Evolutionary conservation across 2,113 vertebrate species (phyloP), one percentile per base, ranked within the genome.

Genomic region (Nothobranchius kuhntae): DNA sequence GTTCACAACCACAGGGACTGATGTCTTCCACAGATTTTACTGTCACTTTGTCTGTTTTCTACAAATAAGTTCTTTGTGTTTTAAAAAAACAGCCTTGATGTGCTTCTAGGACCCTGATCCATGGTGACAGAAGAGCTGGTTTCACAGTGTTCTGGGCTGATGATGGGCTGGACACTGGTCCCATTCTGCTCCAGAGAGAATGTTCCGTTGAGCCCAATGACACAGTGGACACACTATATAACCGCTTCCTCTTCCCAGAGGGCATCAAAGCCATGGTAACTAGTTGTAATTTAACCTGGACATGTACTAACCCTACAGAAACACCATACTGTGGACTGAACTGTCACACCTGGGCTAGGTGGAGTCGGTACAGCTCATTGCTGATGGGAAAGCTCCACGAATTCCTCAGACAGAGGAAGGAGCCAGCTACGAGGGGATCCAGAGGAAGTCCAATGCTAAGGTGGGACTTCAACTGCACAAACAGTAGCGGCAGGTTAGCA

Each of bases 121-220:
- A 96, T 21, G 97, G 98, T 14, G 98, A 99, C 77, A 94, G 95
- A 83, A 95, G 94, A 79, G 96, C 95, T 15, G 98, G 98, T 10
- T 96, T 99, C 90, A 93, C 95, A 7, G 82, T 99, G 78, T 99
- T 99, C 91, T 99, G 98, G 98, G 98, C 96, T 12, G 98, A 99
- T 56, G 95, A 96, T 14, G 97, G 98, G 6, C 92, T 99, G 85
- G 98, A 99, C 82, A 99, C 98, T 0, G 98, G 98, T 52, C 96
- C 98, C 2, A 92, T 99, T 73, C 94, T 99, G 77, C 94, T 99
- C 78, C 98, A 99, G 91, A 90, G 82, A 50, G 94, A 96, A 46
- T 99, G 96, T 77, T 78, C 89, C 0, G 93, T 99, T 1, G 89
- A 95, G 24, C 93, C 93, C 65, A 96, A 95, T 0, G 96, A 98